A percentile compares a stretch with the other conserved stretches of the same genome.
Conservation (phyloP, 2,797 vertebrate genomes). For the Macroramphosus scolopax region DNA sequence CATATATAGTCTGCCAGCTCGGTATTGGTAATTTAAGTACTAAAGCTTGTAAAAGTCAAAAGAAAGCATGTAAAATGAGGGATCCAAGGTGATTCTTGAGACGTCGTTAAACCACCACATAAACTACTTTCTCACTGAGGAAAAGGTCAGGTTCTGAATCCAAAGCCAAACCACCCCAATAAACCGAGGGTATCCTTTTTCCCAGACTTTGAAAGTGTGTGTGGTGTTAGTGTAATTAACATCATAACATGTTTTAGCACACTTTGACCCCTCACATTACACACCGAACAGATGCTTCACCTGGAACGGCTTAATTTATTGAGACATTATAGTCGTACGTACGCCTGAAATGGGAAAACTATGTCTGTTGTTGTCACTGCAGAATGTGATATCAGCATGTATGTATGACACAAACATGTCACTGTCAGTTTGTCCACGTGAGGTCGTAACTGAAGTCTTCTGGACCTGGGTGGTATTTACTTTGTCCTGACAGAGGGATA, state of each 20-base stretch:
- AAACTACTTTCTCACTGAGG: conserved; percentile 35
- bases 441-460: too few species aligned
- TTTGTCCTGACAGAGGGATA: too few species aligned
- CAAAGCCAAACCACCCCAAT: conserved; percentile 59
- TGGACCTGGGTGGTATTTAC: too few species aligned
- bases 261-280: conserved; percentile 57
- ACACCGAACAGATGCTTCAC: conserved; percentile 70
- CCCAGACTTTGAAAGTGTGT: conserved; percentile 50
- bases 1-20: conserved; percentile 16
- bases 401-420: too few species aligned
- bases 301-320: conserved; percentile 50
- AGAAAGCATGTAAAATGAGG: conserved; percentile 23
- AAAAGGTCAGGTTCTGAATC: conserved; percentile 60
- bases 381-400: too few species aligned
- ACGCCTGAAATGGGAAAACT: conserved; percentile 8
- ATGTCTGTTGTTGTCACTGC: conserved; percentile 10
- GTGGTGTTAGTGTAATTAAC: conserved; percentile 61
- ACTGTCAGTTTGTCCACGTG: too few species aligned
- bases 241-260: conserved; percentile 65
- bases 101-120: conserved; percentile 29
- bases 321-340: conserved; percentile 21
- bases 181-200: conserved; percentile 62
- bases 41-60: conserved; percentile 27
- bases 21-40: conserved; percentile 22
- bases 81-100: conserved; percentile 26